phyloP scores from a whole-genome alignment of 2,113 vertebrate genomes.

The Pachyramphus minor region DNA sequence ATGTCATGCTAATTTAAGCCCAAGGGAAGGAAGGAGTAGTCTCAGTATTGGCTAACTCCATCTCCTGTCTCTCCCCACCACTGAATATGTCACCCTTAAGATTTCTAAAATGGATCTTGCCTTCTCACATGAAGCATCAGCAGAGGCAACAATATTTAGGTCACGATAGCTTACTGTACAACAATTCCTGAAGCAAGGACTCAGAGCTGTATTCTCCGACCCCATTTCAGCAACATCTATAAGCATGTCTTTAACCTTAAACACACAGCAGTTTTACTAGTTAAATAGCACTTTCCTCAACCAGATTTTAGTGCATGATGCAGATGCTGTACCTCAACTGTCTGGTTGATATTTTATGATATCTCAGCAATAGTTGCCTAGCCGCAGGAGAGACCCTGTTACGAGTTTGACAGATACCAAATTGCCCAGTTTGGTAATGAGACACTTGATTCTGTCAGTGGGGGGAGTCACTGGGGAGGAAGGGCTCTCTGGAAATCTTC shows the following conservation, averaged over 20 bases:
- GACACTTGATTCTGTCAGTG: fast-evolving
- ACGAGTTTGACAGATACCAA: not conserved
- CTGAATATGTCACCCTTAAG: not conserved
- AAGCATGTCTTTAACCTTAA: not conserved
- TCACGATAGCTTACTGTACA: not conserved
- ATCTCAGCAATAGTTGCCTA: not conserved
- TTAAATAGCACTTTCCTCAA: not conserved
- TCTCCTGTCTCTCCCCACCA: not conserved
- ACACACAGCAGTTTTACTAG: not conserved
- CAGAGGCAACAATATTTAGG: not conserved
- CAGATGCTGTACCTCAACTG: not conserved
- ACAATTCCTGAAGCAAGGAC: not conserved
- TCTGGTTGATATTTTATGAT: not conserved
- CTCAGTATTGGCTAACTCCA: not conserved
- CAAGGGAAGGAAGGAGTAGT: not conserved
- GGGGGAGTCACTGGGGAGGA: not conserved
- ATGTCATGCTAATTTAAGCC: not conserved
- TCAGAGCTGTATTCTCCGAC: not conserved
- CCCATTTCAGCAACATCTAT: not conserved
- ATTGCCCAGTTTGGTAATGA: not conserved
- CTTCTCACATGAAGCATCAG: not conserved
- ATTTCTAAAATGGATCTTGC: not conserved
- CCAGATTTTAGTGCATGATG: not conserved
- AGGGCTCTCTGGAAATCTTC: not conserved
- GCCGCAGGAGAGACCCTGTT: not conserved